Base-by-base conservation (phyloP, 2,888 invertebrate genomes). In the Lordiphosa andalusiaca region DNA sequence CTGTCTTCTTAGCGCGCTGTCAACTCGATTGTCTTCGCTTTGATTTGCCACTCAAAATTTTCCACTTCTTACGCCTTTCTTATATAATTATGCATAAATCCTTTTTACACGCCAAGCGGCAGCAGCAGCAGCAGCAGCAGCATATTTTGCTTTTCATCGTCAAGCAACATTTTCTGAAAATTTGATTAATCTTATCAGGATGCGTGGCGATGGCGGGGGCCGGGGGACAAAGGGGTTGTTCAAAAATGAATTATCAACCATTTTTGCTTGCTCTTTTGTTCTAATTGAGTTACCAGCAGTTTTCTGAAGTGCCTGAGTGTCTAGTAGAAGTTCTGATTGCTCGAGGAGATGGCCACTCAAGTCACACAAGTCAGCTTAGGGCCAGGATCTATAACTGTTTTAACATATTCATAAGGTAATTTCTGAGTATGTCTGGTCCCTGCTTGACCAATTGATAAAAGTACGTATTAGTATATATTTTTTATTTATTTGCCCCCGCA, bases 161-260 rank as follows among this genome's bases (percentile, higher is more conserved):
- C 53, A 59, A 56, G 53, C 30, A 38, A 60, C 69, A 87, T 84
- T 86, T 87, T 85, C 83, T 86, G 88, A 88, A 88, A 89, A 89
- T 88, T 89, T 89, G 88, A 88, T 88, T 88, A 89, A 88, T 88
- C 88, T 88, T 87, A 88, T 88, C 87, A 88, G 84, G 88, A 66
- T 66, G 67, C 67, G 4, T 19, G 39, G 12, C 1, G 19, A 7
- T 10, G 19, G 6, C 12, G 12, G 25, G 9, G 13, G 13, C 10
- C 10, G 53, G 36, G 36, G 47, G 40, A 30, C 46, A 41, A 55
- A 60, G 57, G 62, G 69, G 48, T 64, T 36, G 53, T 49, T 59
- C 52, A 54, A 75, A 85, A 85, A 71, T 81, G 84, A 81, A 84
- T 81, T 81, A 81, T 71, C 85, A 71, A 67, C 68, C 48, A 71